Percentiles rank a stretch among this genome's conserved stretches.
Conservation (phyloP, 2,113 vertebrate genomes). For the Bubo scandiacus region DNA sequence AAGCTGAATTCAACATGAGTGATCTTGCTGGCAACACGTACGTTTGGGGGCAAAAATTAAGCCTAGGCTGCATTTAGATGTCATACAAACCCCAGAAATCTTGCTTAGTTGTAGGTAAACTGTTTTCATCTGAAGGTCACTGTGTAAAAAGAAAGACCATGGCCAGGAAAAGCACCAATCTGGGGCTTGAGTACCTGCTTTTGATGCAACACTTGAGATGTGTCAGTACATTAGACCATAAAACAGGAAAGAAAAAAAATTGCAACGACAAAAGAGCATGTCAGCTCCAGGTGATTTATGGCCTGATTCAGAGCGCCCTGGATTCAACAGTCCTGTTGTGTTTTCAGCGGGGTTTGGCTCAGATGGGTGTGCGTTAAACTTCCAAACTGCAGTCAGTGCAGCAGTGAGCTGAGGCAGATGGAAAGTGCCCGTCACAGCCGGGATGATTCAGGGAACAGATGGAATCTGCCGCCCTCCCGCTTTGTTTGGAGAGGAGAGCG, state of each 20-base stretch:
- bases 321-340: neutral
- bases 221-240: neutral
- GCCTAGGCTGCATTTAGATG: neutral
- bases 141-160: neutral
- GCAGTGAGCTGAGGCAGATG: constrained; percentile 2
- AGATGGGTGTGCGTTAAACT: neutral
- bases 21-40: neutral
- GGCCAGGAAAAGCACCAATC: neutral
- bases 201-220: neutral
- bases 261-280: neutral
- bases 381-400: neutral
- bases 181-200: neutral
- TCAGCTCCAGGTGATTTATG: neutral
- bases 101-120: neutral
- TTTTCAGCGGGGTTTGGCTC: neutral
- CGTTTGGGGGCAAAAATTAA: neutral
- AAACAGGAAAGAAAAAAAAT: neutral
- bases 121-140: neutral
- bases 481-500: neutral
- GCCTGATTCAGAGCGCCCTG: neutral
- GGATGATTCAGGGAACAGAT: constrained; percentile 49
- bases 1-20: neutral
- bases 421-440: neutral
- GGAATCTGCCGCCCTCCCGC: neutral
- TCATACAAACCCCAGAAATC: neutral